A percentile compares a stretch with the other conserved stretches of the same genome.
phyloP scores from a whole-genome alignment of 1,140 invertebrate genomes.

The Drosophila tsacasi region DNA sequence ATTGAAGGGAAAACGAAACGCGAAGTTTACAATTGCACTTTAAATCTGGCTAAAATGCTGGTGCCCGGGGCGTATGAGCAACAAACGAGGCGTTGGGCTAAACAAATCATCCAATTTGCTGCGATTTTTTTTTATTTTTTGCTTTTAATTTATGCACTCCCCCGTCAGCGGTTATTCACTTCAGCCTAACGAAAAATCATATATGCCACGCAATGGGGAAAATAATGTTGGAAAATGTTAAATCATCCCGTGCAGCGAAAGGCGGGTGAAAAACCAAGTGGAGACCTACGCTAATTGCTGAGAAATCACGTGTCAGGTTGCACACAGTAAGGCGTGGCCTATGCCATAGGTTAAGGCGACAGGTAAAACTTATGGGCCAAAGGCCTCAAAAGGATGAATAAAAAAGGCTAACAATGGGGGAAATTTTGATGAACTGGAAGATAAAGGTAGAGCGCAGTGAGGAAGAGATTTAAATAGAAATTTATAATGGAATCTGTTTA shows the following conservation, averaged over 20 bases:
- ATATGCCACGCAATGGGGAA: conserved; percentile 59
- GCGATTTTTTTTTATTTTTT: conserved; percentile 23
- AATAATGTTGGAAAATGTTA: conserved; percentile 38
- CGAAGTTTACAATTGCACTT: conserved; percentile 38
- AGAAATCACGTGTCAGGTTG: conserved; percentile 68
- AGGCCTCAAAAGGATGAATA: conserved; percentile 7
- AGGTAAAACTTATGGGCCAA: conserved; percentile 16
- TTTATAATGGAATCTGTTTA: too few species aligned
- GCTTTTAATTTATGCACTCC: conserved; percentile 62
- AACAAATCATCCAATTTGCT: conserved; percentile 65
- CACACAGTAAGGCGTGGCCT: conserved; percentile 14
- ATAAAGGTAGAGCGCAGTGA: background rate
- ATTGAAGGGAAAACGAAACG: conserved; percentile 9
- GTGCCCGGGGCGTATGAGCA: conserved; percentile 66
- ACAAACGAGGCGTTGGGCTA: conserved; percentile 66
- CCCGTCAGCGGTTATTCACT: conserved; percentile 47
- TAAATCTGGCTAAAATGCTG: conserved; percentile 40
- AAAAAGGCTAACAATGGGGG: conserved; percentile 2
- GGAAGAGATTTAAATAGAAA: background rate
- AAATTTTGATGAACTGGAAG: background rate
- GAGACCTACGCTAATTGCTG: conserved; percentile 60
- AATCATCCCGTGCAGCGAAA: conserved; percentile 34
- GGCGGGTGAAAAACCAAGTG: conserved; percentile 16
- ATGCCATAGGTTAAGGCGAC: conserved; percentile 21
- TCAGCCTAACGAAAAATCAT: conserved; percentile 55